A percentile compares a stretch with the other conserved stretches of the same genome.
These are phyloP conservation scores for Brachylomia viminalis DNA, from an alignment of 2,888 invertebrate species.

Conservation along the genomic window DNA sequence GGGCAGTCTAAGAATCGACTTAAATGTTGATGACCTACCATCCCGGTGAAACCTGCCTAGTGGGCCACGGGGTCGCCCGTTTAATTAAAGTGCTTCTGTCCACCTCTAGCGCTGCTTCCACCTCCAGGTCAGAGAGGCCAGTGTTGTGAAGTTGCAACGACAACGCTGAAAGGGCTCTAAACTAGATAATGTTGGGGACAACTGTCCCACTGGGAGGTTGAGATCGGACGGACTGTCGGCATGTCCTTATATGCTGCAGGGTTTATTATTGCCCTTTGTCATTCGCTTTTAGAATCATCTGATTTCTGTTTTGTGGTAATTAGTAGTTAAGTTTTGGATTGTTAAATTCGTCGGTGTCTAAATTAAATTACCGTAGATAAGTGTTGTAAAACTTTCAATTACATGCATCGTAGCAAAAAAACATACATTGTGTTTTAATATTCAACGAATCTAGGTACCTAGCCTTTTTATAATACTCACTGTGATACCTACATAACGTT, in stretches of 20 bases:
- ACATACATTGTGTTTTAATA: conserved; percentile 13
- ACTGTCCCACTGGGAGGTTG: not conserved
- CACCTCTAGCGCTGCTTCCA: not conserved
- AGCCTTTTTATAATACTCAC: no score
- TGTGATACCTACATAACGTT: not conserved
- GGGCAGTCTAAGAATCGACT: not conserved
- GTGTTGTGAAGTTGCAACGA: conserved; percentile 12
- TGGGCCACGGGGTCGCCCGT: not conserved
- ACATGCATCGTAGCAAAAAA: conserved; percentile 50
- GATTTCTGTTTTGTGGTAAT: conserved; percentile 3
- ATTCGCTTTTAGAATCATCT: not conserved
- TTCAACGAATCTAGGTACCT: not conserved
- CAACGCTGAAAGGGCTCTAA: conserved; percentile 8
- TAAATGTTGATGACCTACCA: not conserved
- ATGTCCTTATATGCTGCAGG: not conserved
- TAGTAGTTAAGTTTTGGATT: conserved; percentile 17
- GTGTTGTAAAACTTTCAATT: conserved; percentile 31
- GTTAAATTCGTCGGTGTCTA: conserved; percentile 19
- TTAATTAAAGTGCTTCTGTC: not conserved
- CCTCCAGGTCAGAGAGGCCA: not conserved
- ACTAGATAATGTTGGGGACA: not conserved
- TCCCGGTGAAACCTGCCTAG: not conserved
- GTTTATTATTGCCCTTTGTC: not conserved
- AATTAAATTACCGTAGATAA: conserved; percentile 5
- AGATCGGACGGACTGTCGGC: not conserved